Percentiles rank a stretch among this genome's conserved stretches.
phyloP scores from a whole-genome alignment of 2,797 vertebrate genomes.

The Ciconia nigra region DNA sequence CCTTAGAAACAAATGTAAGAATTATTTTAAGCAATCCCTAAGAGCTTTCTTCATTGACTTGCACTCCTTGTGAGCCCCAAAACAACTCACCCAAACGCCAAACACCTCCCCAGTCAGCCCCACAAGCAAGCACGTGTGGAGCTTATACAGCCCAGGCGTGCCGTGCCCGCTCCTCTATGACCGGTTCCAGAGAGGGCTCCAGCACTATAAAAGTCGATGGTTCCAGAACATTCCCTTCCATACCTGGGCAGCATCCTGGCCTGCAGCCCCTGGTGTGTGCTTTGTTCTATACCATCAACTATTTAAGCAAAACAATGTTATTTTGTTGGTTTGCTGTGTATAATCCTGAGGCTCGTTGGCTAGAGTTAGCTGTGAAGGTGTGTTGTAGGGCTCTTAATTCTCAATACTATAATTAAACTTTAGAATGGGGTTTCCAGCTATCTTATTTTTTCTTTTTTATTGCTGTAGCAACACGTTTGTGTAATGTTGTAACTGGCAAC shows the following conservation, averaged over 20 bases:
- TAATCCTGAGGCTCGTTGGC: neutral
- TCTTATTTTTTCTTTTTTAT: too few species aligned
- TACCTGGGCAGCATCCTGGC: rapidly evolving
- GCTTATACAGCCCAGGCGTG: rapidly evolving
- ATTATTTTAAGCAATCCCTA: rapidly evolving
- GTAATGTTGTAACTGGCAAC: rapidly evolving
- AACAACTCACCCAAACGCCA: rapidly evolving
- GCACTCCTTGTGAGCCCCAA: rapidly evolving
- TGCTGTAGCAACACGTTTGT: rapidly evolving
- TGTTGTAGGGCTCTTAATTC: neutral
- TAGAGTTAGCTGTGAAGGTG: neutral
- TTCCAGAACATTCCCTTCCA: rapidly evolving
- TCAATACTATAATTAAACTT: neutral
- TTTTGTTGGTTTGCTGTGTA: rapidly evolving
- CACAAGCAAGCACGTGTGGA: rapidly evolving
- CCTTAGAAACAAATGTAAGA: rapidly evolving
- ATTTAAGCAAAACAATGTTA: rapidly evolving
- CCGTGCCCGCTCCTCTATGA: rapidly evolving
- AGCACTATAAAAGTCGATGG: rapidly evolving
- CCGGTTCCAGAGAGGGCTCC: neutral
- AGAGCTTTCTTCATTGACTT: neutral
- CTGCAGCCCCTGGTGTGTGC: rapidly evolving
- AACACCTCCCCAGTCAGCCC: neutral
- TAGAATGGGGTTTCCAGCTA: rapidly evolving
- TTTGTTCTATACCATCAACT: rapidly evolving